Base-by-base conservation (phyloP, 1,140 invertebrate species). In the Zaprionus inermis region DNA sequence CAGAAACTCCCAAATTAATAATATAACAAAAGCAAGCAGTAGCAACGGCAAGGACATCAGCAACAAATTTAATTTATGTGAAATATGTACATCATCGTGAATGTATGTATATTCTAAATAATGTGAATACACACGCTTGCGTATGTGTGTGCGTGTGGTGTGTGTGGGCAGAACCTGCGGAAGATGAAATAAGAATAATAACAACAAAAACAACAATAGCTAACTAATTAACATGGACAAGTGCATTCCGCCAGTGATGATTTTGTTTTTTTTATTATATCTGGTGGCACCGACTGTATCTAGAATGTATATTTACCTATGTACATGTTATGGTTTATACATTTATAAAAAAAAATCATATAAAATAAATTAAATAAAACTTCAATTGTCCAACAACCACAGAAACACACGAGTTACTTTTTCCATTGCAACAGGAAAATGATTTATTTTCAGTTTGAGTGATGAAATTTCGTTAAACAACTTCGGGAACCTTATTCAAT, bases 351-450 rank as follows among this genome's bases (percentile, higher is more conserved):
- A 57, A 56, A 56, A 63, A 55, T 44, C 68, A 56, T 52, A 52
- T 6, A 56, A 56, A 65, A 56, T 55, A 68, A 73, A 73, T 60
- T 38, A 59, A 72, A 72, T 38, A 20, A 59, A 67, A 67, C 34
- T 66, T 49, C 28, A 60, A 68, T 36, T 51, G 55, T 69, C 46
- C 24, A 60, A 60, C 46, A 54, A 51, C 52, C n/a, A 41, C 38
- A 41, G n/a, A 41, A 10, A 41, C 38, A 16, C 38, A 0, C 2
- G 38, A 41, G 5, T 41, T 41, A n/a, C n/a, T 38, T 3, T 36
- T 36, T 36, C 10, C 4, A 36, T 28, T n/a, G n/a, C n/a, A n/a
- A n/a, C n/a, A n/a, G n/a, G n/a, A n/a, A n/a, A n/a, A n/a, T n/a
- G n/a, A n/a, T n/a, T n/a, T n/a, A n/a, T n/a, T n/a, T n/a, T 28